A percentile compares a stretch with the other conserved stretches of the same genome.
phyloP scores from a whole-genome alignment of 2,797 vertebrate species.

The Diceros bicornis region DNA sequence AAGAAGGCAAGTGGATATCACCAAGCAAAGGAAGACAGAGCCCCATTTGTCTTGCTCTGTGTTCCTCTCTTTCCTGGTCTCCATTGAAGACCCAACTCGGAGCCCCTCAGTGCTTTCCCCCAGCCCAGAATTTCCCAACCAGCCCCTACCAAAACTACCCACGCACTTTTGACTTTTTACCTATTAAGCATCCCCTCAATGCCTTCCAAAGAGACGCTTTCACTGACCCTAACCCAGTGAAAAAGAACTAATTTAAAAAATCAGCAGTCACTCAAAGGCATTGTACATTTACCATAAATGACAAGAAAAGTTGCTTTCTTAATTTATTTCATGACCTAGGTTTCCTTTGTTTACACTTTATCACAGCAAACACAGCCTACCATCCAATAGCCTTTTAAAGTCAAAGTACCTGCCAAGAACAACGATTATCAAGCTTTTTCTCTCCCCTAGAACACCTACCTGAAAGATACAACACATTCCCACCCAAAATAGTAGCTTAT shows the following conservation, averaged over 20 bases:
- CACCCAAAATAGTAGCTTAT: background rate
- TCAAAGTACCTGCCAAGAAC: constrained; percentile 16
- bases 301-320: background rate
- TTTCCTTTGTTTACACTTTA: constrained; percentile 13
- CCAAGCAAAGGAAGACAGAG: background rate
- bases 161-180: background rate
- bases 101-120: background rate
- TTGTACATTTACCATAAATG: background rate
- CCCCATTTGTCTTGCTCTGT: background rate
- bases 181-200: background rate
- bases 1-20: background rate
- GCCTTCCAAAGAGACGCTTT: background rate
- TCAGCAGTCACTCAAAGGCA: background rate
- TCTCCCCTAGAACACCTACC: constrained; percentile 2
- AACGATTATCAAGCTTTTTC: background rate
- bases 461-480: background rate
- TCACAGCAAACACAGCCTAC: constrained; percentile 5
- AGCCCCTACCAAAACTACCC: background rate
- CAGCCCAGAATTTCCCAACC: background rate
- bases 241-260: background rate
- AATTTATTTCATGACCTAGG: background rate
- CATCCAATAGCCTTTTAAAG: background rate
- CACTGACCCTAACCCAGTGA: background rate
- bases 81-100: background rate
- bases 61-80: background rate